Conservation (phyloP, 2,113 vertebrate species). For the Vanacampus margaritifer region DNA sequence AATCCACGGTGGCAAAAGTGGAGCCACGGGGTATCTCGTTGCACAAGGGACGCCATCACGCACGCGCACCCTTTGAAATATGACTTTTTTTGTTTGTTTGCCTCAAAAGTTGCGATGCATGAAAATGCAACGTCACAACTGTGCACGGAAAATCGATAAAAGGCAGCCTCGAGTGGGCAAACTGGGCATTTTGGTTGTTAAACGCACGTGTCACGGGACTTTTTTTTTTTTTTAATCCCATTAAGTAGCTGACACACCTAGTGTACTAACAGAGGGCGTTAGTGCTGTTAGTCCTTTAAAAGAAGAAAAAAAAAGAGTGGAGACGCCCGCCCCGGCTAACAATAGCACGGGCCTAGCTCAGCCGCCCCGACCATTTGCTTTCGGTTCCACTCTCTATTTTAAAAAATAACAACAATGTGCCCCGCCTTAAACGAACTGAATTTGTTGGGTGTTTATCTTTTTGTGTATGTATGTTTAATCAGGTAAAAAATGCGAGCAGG, state of each 20-base stretch:
- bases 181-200: not conserved
- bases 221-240: too few species aligned
- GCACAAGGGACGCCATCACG: conserved; percentile 16
- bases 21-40: conserved; percentile 16
- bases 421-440: not conserved
- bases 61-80: conserved; percentile 3
- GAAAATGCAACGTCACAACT: not conserved
- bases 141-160: not conserved
- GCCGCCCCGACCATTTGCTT: not conserved
- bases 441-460: not conserved
- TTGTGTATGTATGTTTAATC: not conserved
- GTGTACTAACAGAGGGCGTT: too few species aligned
- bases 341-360: conserved; percentile 5
- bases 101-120: not conserved
- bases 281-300: too few species aligned
- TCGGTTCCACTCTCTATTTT: not conserved
- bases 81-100: not conserved
- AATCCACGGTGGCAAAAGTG: conserved; percentile 16
- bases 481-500: conserved; percentile 12
- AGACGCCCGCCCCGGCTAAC: conserved; percentile 13
- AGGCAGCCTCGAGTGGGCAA: not conserved
- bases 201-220: not conserved
- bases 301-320: not conserved
- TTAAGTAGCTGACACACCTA: too few species aligned
- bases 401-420: not conserved